These are phyloP conservation scores for Hydra vulgaris DNA, from an alignment of 30 jellyfish, hydroid and myxozoan species.

Conservation along the genomic window DNA sequence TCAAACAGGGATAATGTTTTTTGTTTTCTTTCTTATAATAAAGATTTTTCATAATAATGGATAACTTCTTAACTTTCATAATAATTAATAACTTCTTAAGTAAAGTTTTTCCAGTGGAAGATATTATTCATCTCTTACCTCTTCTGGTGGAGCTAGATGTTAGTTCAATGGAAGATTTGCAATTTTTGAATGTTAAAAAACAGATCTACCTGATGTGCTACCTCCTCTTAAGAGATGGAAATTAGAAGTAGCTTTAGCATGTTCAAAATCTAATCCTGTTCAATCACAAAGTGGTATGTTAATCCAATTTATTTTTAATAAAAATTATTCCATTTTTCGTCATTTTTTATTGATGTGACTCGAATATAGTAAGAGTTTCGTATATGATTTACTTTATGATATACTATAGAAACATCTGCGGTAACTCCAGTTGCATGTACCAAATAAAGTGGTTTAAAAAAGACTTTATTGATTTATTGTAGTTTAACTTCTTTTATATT, in stretches of 20 bases:
- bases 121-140: not conserved
- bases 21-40: not conserved
- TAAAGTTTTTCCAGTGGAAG: not conserved
- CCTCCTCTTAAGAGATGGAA: not conserved
- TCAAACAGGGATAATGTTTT: not conserved
- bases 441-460: not conserved
- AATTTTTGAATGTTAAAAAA: not conserved
- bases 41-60: not conserved
- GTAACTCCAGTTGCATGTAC: not conserved
- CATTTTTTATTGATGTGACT: not conserved
- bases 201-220: not conserved
- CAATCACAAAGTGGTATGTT: not conserved
- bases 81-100: not conserved
- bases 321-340: not conserved
- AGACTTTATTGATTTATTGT: not conserved
- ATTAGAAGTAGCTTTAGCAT: not conserved
- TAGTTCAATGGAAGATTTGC: not conserved
- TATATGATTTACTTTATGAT: not conserved
- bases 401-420: not conserved
- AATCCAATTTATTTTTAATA: not conserved
- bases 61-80: too few species aligned
- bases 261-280: not conserved
- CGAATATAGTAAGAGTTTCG: not conserved
- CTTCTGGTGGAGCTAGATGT: not conserved
- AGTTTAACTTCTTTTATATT: not conserved